Conservation (phyloP, 2,888 invertebrate species). For the Xestobium rufovillosum region DNA sequence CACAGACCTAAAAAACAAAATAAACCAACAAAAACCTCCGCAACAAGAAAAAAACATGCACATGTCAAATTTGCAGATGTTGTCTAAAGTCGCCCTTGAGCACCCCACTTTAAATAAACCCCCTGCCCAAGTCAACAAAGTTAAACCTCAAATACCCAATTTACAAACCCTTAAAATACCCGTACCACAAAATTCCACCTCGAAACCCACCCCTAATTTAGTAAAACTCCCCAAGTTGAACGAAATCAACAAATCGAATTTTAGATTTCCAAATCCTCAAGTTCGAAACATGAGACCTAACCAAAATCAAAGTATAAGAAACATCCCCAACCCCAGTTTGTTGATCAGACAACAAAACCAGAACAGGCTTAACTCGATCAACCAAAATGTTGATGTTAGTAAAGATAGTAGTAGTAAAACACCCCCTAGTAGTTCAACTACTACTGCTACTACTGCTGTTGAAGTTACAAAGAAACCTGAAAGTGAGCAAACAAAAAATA, state of each 20-base stretch:
- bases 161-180: conserved; percentile 36
- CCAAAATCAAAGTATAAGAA: conserved; percentile 54
- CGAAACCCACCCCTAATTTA: conserved; percentile 26
- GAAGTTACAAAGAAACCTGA: conserved; percentile 6
- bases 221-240: conserved; percentile 42
- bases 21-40: conserved; percentile 8
- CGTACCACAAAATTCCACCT: conserved; percentile 16
- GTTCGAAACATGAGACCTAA: conserved; percentile 36
- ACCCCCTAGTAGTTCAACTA: conserved; percentile 2
- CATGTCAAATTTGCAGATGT: conserved; percentile 49
- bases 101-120: conserved; percentile 31
- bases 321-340: conserved; percentile 57
- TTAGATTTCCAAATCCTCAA: conserved; percentile 32
- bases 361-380: conserved; percentile 32
- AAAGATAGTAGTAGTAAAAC: too few relatives aligned
- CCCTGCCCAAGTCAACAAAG: conserved; percentile 23
- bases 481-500: too few relatives aligned
- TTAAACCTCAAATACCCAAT: conserved; percentile 35
- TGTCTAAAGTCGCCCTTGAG: conserved; percentile 42
- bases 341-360: conserved; percentile 50
- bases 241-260: conserved; percentile 41
- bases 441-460: neutral
- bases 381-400: too few relatives aligned
- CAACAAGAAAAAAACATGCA: conserved; percentile 28
- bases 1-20: conserved; percentile 10